Evolutionary conservation across 2,888 invertebrate species (phyloP), one percentile per base, ranked within the genome.

Genomic region (Allygus modestus): DNA sequence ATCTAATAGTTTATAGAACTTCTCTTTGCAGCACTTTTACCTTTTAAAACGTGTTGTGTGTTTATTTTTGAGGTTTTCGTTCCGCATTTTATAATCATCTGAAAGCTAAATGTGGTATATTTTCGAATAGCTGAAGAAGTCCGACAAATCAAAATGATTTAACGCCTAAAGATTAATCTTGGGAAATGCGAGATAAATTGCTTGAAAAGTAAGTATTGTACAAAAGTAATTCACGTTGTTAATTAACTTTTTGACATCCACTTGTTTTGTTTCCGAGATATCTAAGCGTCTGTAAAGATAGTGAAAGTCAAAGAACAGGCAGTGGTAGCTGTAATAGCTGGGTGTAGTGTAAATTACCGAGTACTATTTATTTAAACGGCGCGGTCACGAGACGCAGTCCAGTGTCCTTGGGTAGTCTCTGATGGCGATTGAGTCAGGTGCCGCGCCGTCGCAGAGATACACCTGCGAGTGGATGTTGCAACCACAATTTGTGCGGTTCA

Each of bases 291-390:
- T 26, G 58, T 58, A 31, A 65, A 31, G 15, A 28, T 0, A 65
- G 65, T 26, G 65, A 65, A 65, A 65, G 65, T 28, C 28, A 65
- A 12, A 28, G 9, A 28, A 31, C 28, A 17, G 26, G 28, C 65
- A 17, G 20, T 23, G 65, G 58, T 58, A 23, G 65, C 28, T 15
- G 28, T 65, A 65, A 65, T 65, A 15, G 31, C 65, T 26, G 28
- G 65, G 65, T 54, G 54, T 12, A 58, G 65, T 31, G 65, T 65
- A 28, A 65, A 65, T 65, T 65, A 65, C 65, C 12, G 15, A 31
- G 65, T 28, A 26, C 28, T 65, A 65, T 65, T 65, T 65, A 65
- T 65, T 65, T 58, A 58, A 65, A 65, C 65, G 31, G 65, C 17
- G 31, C 65, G 65, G 65, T 65, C 65, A 65, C 65, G 65, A 65